Conservation (phyloP, 2,113 vertebrate genomes). For the Mobula hypostoma region DNA sequence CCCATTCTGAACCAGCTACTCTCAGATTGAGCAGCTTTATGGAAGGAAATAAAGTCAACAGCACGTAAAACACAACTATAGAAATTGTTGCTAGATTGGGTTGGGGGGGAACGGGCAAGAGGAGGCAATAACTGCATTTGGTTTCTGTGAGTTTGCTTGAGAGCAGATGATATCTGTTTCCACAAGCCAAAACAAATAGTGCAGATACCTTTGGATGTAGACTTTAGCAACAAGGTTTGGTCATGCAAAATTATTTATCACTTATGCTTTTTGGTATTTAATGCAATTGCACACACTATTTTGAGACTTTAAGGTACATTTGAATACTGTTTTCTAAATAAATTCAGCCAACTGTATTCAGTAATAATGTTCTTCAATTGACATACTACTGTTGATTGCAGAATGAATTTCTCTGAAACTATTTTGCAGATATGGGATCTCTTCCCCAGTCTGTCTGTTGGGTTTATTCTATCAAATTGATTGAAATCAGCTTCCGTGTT, state of each 20-base stretch:
- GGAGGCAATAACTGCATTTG: no score
- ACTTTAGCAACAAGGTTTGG: neutral
- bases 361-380: neutral
- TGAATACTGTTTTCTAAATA: neutral
- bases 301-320: neutral
- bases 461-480: no score
- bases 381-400: neutral
- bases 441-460: neutral
- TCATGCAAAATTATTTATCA: neutral
- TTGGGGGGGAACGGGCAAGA: no score
- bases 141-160: neutral
- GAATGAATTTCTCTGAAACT: neutral
- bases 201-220: neutral
- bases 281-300: neutral
- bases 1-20: neutral
- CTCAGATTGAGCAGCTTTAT: neutral
- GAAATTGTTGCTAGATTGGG: neutral
- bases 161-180: neutral
- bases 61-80: neutral
- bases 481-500: no score
- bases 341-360: neutral
- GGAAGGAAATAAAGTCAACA: no score
- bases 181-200: neutral
- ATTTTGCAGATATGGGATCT: neutral
- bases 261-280: neutral